These are phyloP conservation scores for Sander vitreus DNA, from an alignment of 2,113 vertebrate species.

Conservation along the genomic window DNA sequence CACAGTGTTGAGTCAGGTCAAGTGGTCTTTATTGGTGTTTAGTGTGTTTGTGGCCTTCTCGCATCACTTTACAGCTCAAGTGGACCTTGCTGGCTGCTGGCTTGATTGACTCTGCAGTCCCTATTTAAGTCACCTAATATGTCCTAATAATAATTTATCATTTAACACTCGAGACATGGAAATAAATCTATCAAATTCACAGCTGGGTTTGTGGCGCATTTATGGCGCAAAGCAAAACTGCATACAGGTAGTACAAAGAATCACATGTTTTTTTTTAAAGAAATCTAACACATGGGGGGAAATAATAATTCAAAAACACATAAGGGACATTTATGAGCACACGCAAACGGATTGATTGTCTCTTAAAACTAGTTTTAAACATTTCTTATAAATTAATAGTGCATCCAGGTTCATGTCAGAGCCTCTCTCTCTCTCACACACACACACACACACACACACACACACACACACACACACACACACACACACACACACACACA, in stretches of 20 bases:
- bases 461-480: slow-evolving; percentile 56
- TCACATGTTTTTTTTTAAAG: slow-evolving; percentile 56
- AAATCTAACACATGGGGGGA: slow-evolving; percentile 54
- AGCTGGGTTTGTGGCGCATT: slow-evolving; percentile 49
- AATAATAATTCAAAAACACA: slow-evolving; percentile 52
- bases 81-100: slow-evolving; percentile 12
- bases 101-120: slow-evolving; percentile 30
- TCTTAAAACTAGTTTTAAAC: slow-evolving; percentile 90
- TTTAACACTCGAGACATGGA: slow-evolving; percentile 58
- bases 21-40: slow-evolving; percentile 73
- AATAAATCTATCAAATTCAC: slow-evolving; percentile 75
- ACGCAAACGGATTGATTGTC: slow-evolving; percentile 91
- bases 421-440: slow-evolving; percentile 78
- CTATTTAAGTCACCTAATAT: slow-evolving; percentile 48
- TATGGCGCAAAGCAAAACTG: slow-evolving; percentile 43
- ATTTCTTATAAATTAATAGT: slow-evolving; percentile 97
- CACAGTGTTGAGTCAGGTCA: slow-evolving; percentile 55
- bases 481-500: slow-evolving; percentile 19
- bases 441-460: slow-evolving; percentile 50
- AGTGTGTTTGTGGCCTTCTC: slow-evolving; percentile 53
- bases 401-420: slow-evolving; percentile 93
- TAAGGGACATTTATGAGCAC: slow-evolving; percentile 53
- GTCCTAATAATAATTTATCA: slow-evolving; percentile 71
- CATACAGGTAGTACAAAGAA: slow-evolving; percentile 73
- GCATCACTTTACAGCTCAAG: slow-evolving; percentile 48